Evolutionary conservation across 2,113 vertebrate genomes (phyloP).

Genomic region (Oreochromis spilurus): DNA sequence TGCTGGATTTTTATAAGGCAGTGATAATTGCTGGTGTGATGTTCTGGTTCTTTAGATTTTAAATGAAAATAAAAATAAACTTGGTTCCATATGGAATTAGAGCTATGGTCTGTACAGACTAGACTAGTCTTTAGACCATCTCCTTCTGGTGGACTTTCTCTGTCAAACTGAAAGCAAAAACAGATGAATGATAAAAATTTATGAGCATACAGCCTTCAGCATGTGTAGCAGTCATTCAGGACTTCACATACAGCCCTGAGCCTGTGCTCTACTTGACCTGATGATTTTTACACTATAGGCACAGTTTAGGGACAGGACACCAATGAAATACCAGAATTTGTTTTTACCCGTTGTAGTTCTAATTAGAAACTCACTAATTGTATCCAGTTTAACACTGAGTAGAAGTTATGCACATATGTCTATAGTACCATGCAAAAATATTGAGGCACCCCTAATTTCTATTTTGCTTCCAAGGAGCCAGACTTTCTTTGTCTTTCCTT

Average conservation of each 20-base stretch:
- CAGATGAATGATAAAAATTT: background rate
- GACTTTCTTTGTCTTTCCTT: background rate
- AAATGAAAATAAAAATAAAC: background rate
- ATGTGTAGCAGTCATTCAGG: background rate
- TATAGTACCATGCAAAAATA: background rate
- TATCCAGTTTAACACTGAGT: background rate
- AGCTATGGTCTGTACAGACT: background rate
- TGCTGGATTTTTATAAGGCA: background rate
- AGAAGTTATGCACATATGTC: background rate
- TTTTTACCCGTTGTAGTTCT: background rate
- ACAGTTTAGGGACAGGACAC: background rate
- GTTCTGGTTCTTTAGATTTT: background rate
- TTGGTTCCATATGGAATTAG: background rate
- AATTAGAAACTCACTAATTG: background rate
- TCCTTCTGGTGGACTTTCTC: background rate
- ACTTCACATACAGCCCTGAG: background rate
- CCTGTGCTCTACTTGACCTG: background rate
- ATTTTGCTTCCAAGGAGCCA: background rate
- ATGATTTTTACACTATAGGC: background rate
- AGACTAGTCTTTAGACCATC: background rate
- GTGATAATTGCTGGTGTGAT: background rate
- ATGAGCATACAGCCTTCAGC: background rate
- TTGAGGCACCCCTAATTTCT: background rate
- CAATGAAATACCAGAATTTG: background rate
- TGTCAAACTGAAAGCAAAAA: background rate